Evolutionary conservation across 2,113 vertebrate genomes (phyloP), one percentile per base, ranked within the genome.

Genomic region (Atractosteus spatula): DNA sequence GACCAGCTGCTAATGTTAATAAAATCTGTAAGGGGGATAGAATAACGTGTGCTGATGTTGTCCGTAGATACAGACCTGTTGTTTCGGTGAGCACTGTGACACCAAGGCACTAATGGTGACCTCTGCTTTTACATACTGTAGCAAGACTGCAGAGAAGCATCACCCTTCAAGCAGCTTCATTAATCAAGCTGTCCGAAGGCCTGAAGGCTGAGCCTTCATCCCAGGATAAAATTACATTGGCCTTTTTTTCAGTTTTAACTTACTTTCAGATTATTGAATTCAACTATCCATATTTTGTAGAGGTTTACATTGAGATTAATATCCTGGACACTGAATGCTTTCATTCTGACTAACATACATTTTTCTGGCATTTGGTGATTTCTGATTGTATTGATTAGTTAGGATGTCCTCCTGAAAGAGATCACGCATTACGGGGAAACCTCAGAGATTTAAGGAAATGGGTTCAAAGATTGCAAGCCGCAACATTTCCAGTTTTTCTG

Each of bases 271-370:
- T 16, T 51, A 65, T 45, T 41, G 41, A 54, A 45, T 64, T 43
- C n/a, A 11, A 0, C 45, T 6, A 17, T 54, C 16, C 16, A 17
- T 45, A 7, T 10, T 14, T 17, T 16, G 17, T 47, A 55, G 45
- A 8, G 54, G 62, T 55, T 55, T 66, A 41, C 62, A 65, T 55
- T 55, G 51, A 72, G 64, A 72, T 72, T 65, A 55, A 8, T 43
- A 43, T 66, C 62, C 54, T 63, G 7, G 17, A 64, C 55, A 41
- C 64, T 72, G 41, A 61, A 51, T 51, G n/a, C 17, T 7, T 72
- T 72, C 51, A 42, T 65, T 72, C 16, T 66, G 71, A 72, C 43
- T 72, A 55, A 72, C 65, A 65, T n/a, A 43, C 55, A 65, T 66
- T 51, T 55, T 65, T 64, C 62, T 55, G 64, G 71, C 55, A 55